phyloP scores from a whole-genome alignment of 2,888 invertebrate genomes.

The Cerastis rubricosa region DNA sequence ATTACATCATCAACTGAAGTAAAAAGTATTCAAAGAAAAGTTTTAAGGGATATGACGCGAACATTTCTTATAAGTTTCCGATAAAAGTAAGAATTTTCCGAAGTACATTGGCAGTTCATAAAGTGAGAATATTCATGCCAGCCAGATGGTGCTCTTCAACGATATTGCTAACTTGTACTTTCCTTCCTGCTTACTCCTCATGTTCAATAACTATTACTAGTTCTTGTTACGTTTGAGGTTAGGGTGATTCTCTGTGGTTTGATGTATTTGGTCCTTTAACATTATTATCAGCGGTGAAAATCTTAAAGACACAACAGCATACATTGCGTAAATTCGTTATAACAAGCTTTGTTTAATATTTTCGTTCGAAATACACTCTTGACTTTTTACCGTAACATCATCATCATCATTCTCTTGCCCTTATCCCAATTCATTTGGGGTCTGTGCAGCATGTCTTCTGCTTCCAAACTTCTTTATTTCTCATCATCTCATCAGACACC shows the following conservation, averaged over 20 bases:
- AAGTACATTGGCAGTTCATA: conserved; percentile 60
- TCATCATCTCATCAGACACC: no score
- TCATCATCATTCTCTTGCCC: no score
- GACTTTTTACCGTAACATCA: no score
- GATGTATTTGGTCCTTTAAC: background rate
- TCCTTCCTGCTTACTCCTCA: conserved; percentile 6
- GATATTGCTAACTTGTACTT: conserved; percentile 55
- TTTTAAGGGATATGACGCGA: conserved; percentile 49
- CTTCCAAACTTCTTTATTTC: no score
- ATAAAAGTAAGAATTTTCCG: conserved; percentile 47
- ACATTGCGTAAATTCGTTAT: background rate
- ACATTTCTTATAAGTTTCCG: conserved; percentile 56
- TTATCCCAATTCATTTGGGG: no score
- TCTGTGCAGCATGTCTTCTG: no score
- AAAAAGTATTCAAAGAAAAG: conserved; percentile 41
- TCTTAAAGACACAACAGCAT: background rate
- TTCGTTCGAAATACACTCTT: background rate
- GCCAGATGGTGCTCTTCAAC: conserved; percentile 60
- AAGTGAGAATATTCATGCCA: conserved; percentile 49
- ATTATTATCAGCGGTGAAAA: background rate
- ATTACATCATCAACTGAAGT: conserved; percentile 16
- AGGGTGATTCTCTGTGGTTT: background rate
- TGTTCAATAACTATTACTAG: conserved; percentile 39
- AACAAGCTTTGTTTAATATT: background rate
- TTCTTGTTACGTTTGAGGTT: conserved; percentile 7